These are phyloP conservation scores for Rana temporaria DNA, from an alignment of 2,113 vertebrate species.

Conservation along the genomic window DNA sequence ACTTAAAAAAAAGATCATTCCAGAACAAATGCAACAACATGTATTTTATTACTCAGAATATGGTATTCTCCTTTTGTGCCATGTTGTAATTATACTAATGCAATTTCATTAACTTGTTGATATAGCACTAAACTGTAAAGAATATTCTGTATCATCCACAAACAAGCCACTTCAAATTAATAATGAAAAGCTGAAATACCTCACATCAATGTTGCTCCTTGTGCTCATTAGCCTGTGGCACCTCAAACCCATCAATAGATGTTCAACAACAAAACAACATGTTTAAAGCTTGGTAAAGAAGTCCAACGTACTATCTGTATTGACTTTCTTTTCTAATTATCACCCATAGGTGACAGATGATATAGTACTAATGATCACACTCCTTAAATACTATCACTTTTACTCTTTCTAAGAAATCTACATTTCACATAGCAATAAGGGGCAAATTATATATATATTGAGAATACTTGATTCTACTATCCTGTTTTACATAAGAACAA, in stretches of 20 bases:
- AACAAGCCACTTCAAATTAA: constrained; percentile 74
- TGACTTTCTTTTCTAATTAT: constrained; percentile 82
- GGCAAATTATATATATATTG: not conserved
- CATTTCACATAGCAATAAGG: not conserved
- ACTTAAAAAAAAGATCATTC: no score
- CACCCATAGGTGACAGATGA: constrained; percentile 82
- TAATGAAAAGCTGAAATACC: constrained; percentile 76
- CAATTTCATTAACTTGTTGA: not conserved
- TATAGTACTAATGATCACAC: constrained; percentile 74
- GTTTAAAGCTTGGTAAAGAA: constrained; percentile 80
- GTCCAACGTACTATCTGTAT: constrained; percentile 80
- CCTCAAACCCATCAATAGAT: constrained; percentile 79
- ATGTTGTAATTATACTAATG: no score
- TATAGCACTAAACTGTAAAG: not conserved
- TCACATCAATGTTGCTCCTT: constrained; percentile 70
- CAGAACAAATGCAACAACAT: no score
- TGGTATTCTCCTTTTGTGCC: no score
- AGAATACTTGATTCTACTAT: no score
- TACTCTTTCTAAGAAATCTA: not conserved
- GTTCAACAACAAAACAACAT: constrained; percentile 80
- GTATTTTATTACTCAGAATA: no score
- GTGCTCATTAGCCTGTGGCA: constrained; percentile 78
- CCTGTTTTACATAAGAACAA: no score
- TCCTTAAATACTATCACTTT: constrained; percentile 68
- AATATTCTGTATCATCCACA: not conserved